Conservation (phyloP, 1,140 invertebrate species). For the Ceratosolen solmsi region DNA sequence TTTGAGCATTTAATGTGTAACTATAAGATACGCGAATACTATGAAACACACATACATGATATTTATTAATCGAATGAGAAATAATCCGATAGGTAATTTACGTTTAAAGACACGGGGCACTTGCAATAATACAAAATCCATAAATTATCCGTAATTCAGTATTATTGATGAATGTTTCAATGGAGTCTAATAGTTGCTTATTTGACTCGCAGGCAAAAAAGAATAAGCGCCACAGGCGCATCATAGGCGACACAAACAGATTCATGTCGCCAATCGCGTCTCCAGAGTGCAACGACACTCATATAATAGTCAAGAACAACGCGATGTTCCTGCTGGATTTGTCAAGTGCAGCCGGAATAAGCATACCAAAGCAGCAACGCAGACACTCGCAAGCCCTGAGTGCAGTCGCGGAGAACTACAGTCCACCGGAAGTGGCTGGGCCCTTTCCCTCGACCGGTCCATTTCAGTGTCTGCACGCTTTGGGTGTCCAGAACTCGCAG, state of each 20-base stretch:
- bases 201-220: constrained; percentile 25
- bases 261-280: constrained; percentile 65
- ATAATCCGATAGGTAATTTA: too few relatives aligned
- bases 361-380: constrained; percentile 72
- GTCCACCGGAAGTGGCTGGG: constrained; percentile 73
- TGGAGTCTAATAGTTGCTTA: too few relatives aligned
- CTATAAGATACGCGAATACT: too few relatives aligned
- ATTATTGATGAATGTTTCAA: too few relatives aligned
- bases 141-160: too few relatives aligned
- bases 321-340: constrained; percentile 95
- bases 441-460: constrained; percentile 79
- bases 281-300: constrained; percentile 76
- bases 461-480: constrained; percentile 84
- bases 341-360: constrained; percentile 79
- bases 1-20: too few relatives aligned
- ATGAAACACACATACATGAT: too few relatives aligned
- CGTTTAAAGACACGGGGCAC: too few relatives aligned
- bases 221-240: constrained; percentile 9
- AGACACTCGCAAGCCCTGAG: constrained; percentile 76
- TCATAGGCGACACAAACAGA: constrained; percentile 57
- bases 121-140: too few relatives aligned
- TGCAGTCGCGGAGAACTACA: constrained; percentile 77
- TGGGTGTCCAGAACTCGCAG: constrained; percentile 77
- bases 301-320: constrained; percentile 91
- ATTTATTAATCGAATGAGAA: too few relatives aligned